Conservation (phyloP, 2,113 vertebrate species). For the Sylvilagus bachmani region DNA sequence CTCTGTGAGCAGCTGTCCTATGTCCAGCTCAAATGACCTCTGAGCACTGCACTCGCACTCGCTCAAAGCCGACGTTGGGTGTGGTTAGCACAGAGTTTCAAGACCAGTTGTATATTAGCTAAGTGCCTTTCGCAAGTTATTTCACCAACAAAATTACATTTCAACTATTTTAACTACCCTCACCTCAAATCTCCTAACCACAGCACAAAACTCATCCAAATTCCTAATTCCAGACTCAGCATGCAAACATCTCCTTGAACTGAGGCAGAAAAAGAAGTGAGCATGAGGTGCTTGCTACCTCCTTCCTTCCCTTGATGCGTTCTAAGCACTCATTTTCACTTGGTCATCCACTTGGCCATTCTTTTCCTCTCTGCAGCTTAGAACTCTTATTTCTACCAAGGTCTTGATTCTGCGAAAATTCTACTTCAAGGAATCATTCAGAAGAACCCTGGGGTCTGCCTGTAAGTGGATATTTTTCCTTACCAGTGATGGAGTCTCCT, state of each 20-base stretch:
- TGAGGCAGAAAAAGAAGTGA: not conserved
- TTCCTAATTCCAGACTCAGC: not conserved
- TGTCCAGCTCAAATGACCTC: not conserved
- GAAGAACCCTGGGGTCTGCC: not conserved
- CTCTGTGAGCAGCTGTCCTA: not conserved
- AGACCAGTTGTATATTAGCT: not conserved
- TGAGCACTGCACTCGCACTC: not conserved
- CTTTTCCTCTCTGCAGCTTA: not conserved
- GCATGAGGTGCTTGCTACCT: not conserved
- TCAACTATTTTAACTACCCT: not conserved
- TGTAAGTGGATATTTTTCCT: not conserved
- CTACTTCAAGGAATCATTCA: not conserved
- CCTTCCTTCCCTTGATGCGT: not conserved
- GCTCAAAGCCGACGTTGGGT: not conserved
- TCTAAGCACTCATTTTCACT: not conserved
- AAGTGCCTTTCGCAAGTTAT: not conserved
- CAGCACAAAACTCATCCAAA: not conserved
- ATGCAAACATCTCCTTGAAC: slow-evolving; percentile 19
- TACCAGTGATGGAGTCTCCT: not conserved
- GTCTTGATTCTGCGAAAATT: slow-evolving; percentile 40
- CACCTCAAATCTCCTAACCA: not conserved
- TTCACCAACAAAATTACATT: not conserved
- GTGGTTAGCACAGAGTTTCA: not conserved
- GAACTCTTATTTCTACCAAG: slow-evolving; percentile 1
- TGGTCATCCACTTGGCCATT: not conserved